A percentile compares a stretch with the other conserved stretches of the same genome.
Evolutionary conservation across 2,888 invertebrate species (phyloP).

Genomic region (Tuta absoluta): DNA sequence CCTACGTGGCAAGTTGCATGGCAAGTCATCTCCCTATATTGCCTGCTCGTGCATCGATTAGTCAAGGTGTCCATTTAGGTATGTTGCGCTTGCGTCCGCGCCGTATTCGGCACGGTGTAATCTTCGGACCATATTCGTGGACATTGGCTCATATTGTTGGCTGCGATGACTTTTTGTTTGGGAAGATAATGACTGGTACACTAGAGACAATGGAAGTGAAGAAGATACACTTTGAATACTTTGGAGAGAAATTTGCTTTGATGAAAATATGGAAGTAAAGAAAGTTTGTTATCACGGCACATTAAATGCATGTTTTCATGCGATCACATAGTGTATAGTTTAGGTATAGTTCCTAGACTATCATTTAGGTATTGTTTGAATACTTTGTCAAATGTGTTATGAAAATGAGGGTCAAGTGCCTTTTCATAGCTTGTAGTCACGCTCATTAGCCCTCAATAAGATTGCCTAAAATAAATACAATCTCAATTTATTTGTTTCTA

Average conservation of each 20-base stretch:
- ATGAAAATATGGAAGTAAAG: too few species aligned
- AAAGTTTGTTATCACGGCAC: too few species aligned
- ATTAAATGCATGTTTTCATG: too few species aligned
- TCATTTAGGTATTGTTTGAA: too few species aligned
- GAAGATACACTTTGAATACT: not conserved
- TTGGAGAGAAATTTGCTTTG: not conserved
- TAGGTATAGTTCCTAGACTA: too few species aligned
- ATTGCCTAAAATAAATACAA: too few species aligned
- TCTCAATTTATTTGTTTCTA: too few species aligned
- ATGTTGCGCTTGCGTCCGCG: conserved; percentile 40
- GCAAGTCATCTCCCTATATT: conserved; percentile 10
- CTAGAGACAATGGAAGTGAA: not conserved
- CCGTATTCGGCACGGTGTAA: conserved; percentile 68
- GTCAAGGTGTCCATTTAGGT: conserved; percentile 72
- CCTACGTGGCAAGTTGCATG: conserved; percentile 14
- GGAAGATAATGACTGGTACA: not conserved
- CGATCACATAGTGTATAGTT: too few species aligned
- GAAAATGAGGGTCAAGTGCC: too few species aligned
- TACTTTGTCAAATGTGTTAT: too few species aligned
- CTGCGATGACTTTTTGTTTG: conserved; percentile 15
- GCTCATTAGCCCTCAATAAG: too few species aligned
- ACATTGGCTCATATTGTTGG: not conserved
- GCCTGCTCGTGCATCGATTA: conserved; percentile 60
- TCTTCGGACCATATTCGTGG: conserved; percentile 66
- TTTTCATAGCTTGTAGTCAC: too few species aligned